phyloP scores from a whole-genome alignment of 2,113 vertebrate genomes.

The Periophthalmus modestus region DNA sequence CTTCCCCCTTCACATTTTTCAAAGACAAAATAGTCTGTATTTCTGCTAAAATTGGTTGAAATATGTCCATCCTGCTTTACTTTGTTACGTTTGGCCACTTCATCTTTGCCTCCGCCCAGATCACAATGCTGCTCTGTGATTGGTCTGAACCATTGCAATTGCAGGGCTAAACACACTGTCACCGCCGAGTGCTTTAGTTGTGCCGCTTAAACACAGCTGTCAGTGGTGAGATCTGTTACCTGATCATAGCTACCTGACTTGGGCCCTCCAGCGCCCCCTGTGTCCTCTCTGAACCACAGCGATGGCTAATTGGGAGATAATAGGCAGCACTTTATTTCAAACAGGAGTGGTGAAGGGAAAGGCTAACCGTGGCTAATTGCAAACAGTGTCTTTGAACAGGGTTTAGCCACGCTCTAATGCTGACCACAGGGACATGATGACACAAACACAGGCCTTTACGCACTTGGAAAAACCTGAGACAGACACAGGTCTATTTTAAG shows the following conservation, averaged over 20 bases:
- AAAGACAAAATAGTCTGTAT: no score
- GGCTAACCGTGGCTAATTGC: constrained; percentile 15
- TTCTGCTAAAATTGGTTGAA: no score
- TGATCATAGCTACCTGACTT: constrained; percentile 33
- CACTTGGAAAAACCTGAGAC: no score
- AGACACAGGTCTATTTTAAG: background rate
- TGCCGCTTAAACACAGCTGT: constrained; percentile 63
- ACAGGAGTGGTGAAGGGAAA: constrained; percentile 19
- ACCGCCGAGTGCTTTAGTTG: constrained; percentile 58
- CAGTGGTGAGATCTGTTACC: constrained; percentile 52
- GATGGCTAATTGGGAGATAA: constrained; percentile 52
- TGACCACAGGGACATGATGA: constrained; percentile 11
- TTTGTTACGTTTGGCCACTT: no score
- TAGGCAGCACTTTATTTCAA: constrained; percentile 26
- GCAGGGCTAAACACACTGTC: constrained; percentile 49
- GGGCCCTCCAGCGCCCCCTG: constrained; percentile 8
- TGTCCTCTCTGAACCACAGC: background rate
- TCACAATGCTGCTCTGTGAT: no score
- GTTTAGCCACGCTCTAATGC: constrained; percentile 27
- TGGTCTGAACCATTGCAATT: no score
- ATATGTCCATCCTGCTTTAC: no score
- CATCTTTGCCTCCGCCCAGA: no score
- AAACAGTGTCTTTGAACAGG: constrained; percentile 29
- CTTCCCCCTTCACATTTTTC: no score
- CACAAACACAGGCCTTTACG: background rate